Base-by-base conservation (phyloP, 1,140 invertebrate genomes). In the Pseudachorutes palmiensis region DNA sequence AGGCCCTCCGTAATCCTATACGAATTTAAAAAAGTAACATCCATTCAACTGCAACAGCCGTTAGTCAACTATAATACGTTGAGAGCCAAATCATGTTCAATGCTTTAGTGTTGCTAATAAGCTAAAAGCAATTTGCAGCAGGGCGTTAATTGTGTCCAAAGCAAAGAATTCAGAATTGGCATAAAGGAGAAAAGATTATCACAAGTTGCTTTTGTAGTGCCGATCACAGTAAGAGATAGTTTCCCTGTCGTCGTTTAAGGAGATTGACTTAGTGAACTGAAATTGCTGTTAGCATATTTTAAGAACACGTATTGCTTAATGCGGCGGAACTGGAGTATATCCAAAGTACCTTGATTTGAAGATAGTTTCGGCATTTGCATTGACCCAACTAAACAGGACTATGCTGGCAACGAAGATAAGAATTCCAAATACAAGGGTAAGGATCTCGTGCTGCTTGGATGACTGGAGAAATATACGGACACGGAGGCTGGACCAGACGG, bases 391-490 rank as follows among this genome's bases (percentile, higher is more conserved):
- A 45, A 90, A 85, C 30, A 87, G 41, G 32, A 85, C 64, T 57
- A 90, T 86, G 0, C 88, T 88, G 16, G 86, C 64, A 14, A 83
- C 70, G 62, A 88, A 82, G 48, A 86, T 81, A 12, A 82, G 72
- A 22, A 83, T 78, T 45, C 90, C 91, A 19, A 85, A 74, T 19
- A 81, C 78, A 19, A 90, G 80, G 9, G 85, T 87, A 5, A 84
- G 74, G 16, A 81, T 78, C 80, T 92, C 87, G 61, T 88, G 85
- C 48, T 79, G 78, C 57, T 81, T 79, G 36, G 88, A 83, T 61
- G 92, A 89, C 74, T 87, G 83, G 3, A 96, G 78, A 76, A 94
- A 95, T 78, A 95, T 85, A 66, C 89, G 82, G 29, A 90, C 83
- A 65, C 82, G 85, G 66, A 91, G 82, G 24, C 81, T 78, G 36